Conservation (phyloP, 2,113 vertebrate genomes). For the Ceyx margarethae region DNA sequence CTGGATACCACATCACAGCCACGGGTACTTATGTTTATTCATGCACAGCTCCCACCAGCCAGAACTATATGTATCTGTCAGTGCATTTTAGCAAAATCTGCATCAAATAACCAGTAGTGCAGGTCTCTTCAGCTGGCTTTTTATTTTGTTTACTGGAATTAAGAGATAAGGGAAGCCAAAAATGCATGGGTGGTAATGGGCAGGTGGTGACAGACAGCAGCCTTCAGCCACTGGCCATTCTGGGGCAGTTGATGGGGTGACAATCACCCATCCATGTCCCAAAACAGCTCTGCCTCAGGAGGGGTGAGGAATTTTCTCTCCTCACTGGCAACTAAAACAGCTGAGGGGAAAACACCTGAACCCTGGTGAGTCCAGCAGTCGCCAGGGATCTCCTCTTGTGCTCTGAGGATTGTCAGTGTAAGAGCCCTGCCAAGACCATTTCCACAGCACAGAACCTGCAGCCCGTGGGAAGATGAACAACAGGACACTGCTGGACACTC, state of each 20-base stretch:
- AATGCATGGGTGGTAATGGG: not conserved
- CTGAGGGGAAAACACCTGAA: not conserved
- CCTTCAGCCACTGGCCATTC: not conserved
- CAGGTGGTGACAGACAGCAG: not conserved
- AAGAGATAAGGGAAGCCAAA: not conserved
- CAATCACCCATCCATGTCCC: not conserved
- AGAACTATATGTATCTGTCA: not conserved
- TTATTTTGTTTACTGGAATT: not conserved
- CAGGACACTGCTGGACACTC: accelerated
- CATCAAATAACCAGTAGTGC: constrained; percentile 13
- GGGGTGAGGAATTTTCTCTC: not conserved
- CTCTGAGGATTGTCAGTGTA: not conserved
- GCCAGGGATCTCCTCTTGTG: accelerated
- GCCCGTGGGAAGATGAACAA: accelerated
- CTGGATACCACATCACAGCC: constrained; percentile 39
- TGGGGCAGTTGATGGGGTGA: not conserved
- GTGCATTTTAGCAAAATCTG: constrained; percentile 30
- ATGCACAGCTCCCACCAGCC: constrained; percentile 27
- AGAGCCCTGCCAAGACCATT: not conserved
- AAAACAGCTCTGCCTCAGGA: not conserved
- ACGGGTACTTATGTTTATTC: constrained; percentile 27
- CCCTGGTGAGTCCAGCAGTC: not conserved
- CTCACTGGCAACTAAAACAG: accelerated
- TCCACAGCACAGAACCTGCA: not conserved
- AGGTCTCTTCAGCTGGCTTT: not conserved